Evolutionary conservation across 2,888 invertebrate genomes (phyloP).

Genomic region (Euspilapteryx auroguttella): DNA sequence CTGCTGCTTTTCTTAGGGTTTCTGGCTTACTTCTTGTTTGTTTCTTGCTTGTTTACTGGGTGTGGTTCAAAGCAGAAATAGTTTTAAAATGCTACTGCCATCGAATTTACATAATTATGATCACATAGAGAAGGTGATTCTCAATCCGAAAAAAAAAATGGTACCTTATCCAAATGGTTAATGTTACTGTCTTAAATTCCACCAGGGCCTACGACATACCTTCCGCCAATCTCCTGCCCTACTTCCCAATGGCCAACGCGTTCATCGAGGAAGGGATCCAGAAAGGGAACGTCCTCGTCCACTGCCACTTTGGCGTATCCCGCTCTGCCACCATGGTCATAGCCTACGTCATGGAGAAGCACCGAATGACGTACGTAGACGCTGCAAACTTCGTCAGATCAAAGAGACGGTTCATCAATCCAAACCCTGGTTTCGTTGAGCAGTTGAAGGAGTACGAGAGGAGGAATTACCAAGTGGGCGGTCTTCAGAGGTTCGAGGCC

Average conservation of each 20-base stretch:
- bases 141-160: no score
- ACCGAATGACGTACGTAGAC: constrained; percentile 79
- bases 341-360: constrained; percentile 91
- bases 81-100: no score
- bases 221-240: constrained; percentile 40
- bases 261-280: constrained; percentile 63
- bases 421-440: constrained; percentile 92
- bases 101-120: no score
- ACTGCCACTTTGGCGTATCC: constrained; percentile 95
- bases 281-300: constrained; percentile 76
- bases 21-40: no score
- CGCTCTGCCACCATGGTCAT: constrained; percentile 94
- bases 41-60: no score
- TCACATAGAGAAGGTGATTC: no score
- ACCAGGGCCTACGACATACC: constrained; percentile 48
- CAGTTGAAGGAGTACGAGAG: constrained; percentile 74
- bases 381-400: constrained; percentile 86
- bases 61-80: no score
- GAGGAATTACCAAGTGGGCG: constrained; percentile 32
- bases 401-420: constrained; percentile 87
- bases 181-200: no score
- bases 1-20: no score
- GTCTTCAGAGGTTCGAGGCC: constrained; percentile 32
- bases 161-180: no score
- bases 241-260: constrained; percentile 50